Base-by-base conservation (phyloP, 2,797 vertebrate species). In the Gymnopithys bicolor region DNA sequence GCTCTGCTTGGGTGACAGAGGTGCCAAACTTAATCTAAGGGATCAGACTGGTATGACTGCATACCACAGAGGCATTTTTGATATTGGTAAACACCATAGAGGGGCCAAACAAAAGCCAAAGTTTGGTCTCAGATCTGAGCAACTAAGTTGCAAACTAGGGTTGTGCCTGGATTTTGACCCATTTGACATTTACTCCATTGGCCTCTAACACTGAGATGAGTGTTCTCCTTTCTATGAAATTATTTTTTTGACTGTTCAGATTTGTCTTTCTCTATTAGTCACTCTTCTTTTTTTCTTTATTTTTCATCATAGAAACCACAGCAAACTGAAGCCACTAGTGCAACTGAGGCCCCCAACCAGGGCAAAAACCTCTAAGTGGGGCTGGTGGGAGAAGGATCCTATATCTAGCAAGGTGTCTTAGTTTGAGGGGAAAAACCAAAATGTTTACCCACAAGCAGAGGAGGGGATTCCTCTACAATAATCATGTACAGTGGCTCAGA, bases 261-360 rank as follows among this genome's bases (percentile, higher is more conserved):
- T 51, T 22, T 68, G 46, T 49, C 35, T 63, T 87, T 74, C 49
- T 45, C 14, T 46, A 19, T 35, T 56, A 45, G 10, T 35, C 13
- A 33, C 11, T 32, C 30, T 53, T 53, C 19, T 45, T 37, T n/a
- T 80, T 51, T 62, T 5, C 12, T 70, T 46, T 58, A 7, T 56
- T 68, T 58, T 66, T 21, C 27, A n/a, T 48, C 19, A 43, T 21
- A 45, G 53, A 64, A 70, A 55, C 7, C 41, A 33, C 33, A 46
- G 48, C 21, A 84, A 63, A 78, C 8, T 46, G 39, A 77, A 86
- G 13, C 10, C 18, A 3, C 49, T 25, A 41, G 13, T 5, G 3
- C 23, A 75, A 22, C 4, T 0, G 0, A 68, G 66, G 16, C 2
- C 16, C 16, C 16, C 16, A 45, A 10, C 2, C 10, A 60, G 16